Conservation (phyloP, 64 coral and sea anemone species). For the Trachythela sp. region DNA sequence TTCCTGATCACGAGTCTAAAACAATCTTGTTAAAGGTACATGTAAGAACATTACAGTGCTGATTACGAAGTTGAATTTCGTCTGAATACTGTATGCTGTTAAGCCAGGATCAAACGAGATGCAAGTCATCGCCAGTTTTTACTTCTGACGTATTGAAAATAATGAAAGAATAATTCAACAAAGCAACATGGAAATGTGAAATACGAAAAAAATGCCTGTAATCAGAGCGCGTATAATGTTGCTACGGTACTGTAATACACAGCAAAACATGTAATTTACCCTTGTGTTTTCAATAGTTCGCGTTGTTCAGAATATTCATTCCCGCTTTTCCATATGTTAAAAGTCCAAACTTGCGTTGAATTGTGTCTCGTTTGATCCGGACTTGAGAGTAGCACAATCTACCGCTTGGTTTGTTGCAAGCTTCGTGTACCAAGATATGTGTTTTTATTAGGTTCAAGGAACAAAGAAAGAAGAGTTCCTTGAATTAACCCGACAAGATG, state of each 20-base stretch:
- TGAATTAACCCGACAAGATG: not conserved
- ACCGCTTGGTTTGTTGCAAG: not conserved
- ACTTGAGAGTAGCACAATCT: too few relatives aligned
- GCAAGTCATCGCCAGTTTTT: not conserved
- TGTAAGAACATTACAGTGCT: not conserved
- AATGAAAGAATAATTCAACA: not conserved
- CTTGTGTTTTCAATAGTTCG: too few relatives aligned
- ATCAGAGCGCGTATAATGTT: not conserved
- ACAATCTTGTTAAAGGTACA: not conserved
- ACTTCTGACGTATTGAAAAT: not conserved
- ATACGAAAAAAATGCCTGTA: not conserved
- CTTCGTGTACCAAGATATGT: not conserved
- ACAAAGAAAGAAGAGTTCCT: conserved; percentile 9
- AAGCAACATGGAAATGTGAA: not conserved
- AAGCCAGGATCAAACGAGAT: not conserved
- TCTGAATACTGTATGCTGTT: not conserved
- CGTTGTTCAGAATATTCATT: not conserved
- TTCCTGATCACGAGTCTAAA: not conserved
- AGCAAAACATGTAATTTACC: not conserved
- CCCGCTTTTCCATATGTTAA: not conserved
- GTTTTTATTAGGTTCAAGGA: not conserved
- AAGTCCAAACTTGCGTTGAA: not conserved
- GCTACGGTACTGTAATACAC: not conserved
- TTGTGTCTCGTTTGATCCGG: too few relatives aligned
- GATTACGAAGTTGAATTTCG: not conserved